Base-by-base conservation (phyloP, 2,888 invertebrate genomes). In the Drosophila kanekoi region DNA sequence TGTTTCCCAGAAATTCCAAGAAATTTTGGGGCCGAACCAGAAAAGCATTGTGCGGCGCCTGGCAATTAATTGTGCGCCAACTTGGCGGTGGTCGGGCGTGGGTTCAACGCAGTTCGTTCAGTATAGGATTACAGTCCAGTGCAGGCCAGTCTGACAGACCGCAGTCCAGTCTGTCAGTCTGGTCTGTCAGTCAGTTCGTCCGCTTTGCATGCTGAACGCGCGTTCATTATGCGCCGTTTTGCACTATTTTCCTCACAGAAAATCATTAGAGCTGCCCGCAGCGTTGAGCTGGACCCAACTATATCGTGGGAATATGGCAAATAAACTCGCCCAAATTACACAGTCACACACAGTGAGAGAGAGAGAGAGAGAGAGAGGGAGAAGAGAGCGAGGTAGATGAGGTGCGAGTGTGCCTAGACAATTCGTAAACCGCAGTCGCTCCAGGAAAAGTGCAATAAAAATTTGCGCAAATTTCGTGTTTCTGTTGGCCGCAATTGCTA, bases 221-320 rank as follows among this genome's bases (percentile, higher is more conserved):
- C 85, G 72, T 85, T 82, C 82, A 85, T 85, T 85, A 85, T 82
- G 53, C 71, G 84, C 87, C 79, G 81, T 83, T 86, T 86, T 84
- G 84, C 87, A 84, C 83, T 86, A 84, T 84, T 84, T 84, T 86
- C 80, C 72, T 61, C 79, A 69, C 72, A 72, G 71, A 72, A 86
- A 84, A 84, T 86, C 87, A 86, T 84, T 84, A 81, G 83, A 84
- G 84, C 49, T 77, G 84, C 85, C 81, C 74, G 79, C 73, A 85
- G 79, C 77, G 64, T 40, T 71, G 71, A 81, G 78, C 69, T 70
- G 57, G 74, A 69, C 75, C 77, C 81, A 90, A 87, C 79, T 90
- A 87, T 90, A 90, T 87, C 90, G 90, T 90, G 91, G 90, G 91
- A 90, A 90, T 89, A 80, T 89, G 76, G 87, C 90, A 90, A 90